Base-by-base conservation (phyloP, 92 coral and sea anemone species). In the Heliopora coerulea region DNA sequence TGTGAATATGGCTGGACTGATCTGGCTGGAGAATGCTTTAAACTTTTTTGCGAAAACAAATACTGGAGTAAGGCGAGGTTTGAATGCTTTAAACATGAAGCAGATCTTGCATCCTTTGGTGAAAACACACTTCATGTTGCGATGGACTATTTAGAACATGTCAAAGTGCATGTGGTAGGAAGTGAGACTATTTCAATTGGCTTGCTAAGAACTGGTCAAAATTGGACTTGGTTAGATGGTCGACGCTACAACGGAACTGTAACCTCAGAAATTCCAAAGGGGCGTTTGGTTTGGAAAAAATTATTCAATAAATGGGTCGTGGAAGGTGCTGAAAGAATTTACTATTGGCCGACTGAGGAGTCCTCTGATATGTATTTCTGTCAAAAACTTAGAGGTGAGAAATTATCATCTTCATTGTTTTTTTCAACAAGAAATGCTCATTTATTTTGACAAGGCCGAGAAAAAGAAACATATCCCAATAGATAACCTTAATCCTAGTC, bases 1-100 rank as follows among this genome's bases (percentile, higher is more conserved):
- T 67, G 74, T 42, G 57, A 67, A 19, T 52, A 67, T 25, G 74
- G 74, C 6, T 67, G 74, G 74, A 67, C 74, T 8, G 58, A 67
- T 1, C 30, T 67, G 23, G 59, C 21, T 3, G 74, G 74, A 44
- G 46, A 67, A 28, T 67, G 74, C 42, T 67, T 37, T 27, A 67
- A 46, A 14, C 33, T 67, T 8, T 67, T 67, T 49, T 67, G 74
- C 46, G 74, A 67, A 9, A 28, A 11, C 1, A 67, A 67, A 24
- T 0, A 10, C 1, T 67, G 74, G 74, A 67, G 32, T 23, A 26
- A 67, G 11, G 74, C 74, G 0, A 67, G 74, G 30, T 12, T 44
- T 9, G 20, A 23, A 20, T 67, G 74, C 42, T 24, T 44, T 19
- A 28, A 67, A 21, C 52, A 49, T 50, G 74, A 67, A 52, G 74